phyloP scores from a whole-genome alignment of 2,797 vertebrate species.

The Macroramphosus scolopax region DNA sequence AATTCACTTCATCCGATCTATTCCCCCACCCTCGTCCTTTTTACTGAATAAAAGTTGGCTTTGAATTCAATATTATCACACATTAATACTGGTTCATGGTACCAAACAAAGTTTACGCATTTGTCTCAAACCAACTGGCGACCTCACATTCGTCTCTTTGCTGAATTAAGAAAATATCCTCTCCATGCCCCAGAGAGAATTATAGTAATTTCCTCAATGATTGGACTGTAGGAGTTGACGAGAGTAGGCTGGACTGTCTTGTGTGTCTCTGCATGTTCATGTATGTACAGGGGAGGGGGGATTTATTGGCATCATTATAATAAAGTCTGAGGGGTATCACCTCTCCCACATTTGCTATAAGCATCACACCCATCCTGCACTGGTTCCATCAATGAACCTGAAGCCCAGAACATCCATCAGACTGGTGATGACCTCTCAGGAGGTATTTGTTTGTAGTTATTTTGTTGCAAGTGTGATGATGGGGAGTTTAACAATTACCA shows the following conservation, averaged over 20 bases:
- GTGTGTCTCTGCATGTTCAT: slow-evolving; percentile 20
- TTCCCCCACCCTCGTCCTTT: neutral
- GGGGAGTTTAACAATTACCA: too few species aligned
- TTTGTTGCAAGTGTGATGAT: too few species aligned
- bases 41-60: slow-evolving; percentile 2
- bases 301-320: slow-evolving; percentile 34
- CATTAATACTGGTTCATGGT: too few species aligned
- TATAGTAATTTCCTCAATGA: slow-evolving; percentile 52
- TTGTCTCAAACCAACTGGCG: too few species aligned
- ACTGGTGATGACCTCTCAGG: slow-evolving; percentile 4
- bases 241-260: slow-evolving; percentile 13
- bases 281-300: slow-evolving; percentile 12
- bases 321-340: slow-evolving; percentile 43
- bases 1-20: neutral
- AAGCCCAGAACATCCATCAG: neutral
- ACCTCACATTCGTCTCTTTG: too few species aligned
- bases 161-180: too few species aligned
- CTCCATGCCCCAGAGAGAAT: too few species aligned
- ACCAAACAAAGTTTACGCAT: too few species aligned
- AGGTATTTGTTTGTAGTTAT: slow-evolving; percentile 11
- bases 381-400: slow-evolving; percentile 3
- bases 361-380: slow-evolving; percentile 1
- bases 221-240: slow-evolving; percentile 33
- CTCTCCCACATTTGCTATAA: slow-evolving; percentile 38
- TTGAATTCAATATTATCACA: too few species aligned